Conservation (phyloP, 2,113 vertebrate genomes). For the Nesoenas mayeri region DNA sequence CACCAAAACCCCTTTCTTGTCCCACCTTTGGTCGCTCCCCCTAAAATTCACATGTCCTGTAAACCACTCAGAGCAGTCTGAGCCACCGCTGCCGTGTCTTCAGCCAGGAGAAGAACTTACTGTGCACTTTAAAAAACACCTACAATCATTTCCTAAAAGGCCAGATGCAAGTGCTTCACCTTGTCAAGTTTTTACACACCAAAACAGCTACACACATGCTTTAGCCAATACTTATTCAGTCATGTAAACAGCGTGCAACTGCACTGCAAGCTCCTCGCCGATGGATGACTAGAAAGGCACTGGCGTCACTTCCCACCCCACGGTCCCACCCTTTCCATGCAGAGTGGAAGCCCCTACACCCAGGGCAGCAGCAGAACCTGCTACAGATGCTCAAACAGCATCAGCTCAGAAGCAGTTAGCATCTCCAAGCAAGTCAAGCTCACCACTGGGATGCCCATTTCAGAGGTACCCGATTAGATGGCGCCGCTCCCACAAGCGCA, state of each 20-base stretch:
- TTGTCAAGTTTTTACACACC: neutral
- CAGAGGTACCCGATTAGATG: neutral
- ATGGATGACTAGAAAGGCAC: accelerated
- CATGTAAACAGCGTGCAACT: accelerated
- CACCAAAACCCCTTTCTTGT: neutral
- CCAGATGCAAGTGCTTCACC: neutral
- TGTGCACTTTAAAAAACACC: neutral
- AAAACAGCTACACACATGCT: neutral
- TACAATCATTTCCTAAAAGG: neutral
- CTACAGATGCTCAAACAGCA: neutral
- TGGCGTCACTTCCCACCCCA: accelerated
- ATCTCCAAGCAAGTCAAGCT: neutral
- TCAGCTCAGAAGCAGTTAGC: neutral
- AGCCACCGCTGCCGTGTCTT: neutral
- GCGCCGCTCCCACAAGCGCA: neutral
- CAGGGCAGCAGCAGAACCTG: neutral
- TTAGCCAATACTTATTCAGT: neutral
- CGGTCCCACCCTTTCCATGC: neutral
- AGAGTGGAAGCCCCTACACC: accelerated
- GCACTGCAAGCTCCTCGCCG: neutral
- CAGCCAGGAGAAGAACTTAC: neutral
- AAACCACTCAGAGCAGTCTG: neutral
- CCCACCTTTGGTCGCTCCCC: neutral
- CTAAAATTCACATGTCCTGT: neutral
- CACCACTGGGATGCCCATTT: neutral